A percentile compares a stretch with the other conserved stretches of the same genome.
Evolutionary conservation across 2,797 vertebrate species (phyloP).

Genomic region (Odontamblyopus lacepedii): DNA sequence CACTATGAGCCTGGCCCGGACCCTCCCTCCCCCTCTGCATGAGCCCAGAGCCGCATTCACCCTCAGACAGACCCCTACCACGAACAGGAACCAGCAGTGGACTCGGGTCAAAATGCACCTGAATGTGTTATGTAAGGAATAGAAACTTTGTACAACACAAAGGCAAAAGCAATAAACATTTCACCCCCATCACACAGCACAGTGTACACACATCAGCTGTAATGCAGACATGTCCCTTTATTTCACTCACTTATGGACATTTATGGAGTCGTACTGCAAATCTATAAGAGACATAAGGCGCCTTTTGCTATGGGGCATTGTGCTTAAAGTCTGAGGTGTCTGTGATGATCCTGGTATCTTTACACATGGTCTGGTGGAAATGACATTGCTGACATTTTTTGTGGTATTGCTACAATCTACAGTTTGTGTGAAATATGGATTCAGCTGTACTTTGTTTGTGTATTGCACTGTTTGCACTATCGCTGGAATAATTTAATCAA

Average conservation of each 20-base stretch:
- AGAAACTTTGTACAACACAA: too few species aligned
- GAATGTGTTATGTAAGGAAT: neutral
- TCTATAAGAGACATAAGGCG: neutral
- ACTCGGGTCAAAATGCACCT: neutral
- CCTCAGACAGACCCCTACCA: conserved; percentile 6
- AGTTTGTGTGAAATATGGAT: neutral
- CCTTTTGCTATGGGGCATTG: neutral
- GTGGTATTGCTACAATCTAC: neutral
- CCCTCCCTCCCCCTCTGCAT: conserved; percentile 82
- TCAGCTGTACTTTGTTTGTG: neutral
- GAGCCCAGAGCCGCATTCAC: conserved; percentile 53
- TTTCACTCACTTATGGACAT: neutral
- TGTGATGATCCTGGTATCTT: neutral
- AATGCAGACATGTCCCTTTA: neutral
- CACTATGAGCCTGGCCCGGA: conserved; percentile 84
- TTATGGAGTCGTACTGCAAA: neutral
- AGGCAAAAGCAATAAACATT: conserved; percentile 9
- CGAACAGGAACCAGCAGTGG: neutral
- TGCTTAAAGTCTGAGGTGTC: too few species aligned
- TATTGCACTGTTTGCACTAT: neutral
- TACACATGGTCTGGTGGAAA: neutral
- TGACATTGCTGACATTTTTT: neutral
- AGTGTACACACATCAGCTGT: neutral
- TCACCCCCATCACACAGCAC: neutral
- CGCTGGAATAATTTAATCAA: neutral